These are phyloP conservation scores for Campylomormyrus tamandua DNA, from an alignment of 2,113 vertebrate genomes.

Conservation along the genomic window DNA sequence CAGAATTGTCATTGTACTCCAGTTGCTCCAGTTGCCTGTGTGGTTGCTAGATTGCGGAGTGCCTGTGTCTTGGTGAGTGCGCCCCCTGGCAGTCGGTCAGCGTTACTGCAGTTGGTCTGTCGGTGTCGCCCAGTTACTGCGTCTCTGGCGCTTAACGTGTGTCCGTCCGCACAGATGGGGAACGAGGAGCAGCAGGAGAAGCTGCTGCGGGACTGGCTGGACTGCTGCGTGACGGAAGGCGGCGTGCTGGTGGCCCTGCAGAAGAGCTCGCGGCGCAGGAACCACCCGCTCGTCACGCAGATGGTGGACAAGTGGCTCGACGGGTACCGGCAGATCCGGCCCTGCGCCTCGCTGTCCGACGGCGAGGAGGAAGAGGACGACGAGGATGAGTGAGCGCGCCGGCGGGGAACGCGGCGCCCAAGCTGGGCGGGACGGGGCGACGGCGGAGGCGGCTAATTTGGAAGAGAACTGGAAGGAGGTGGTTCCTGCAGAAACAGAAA, in stretches of 20 bases:
- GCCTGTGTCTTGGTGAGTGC: neutral
- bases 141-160: neutral
- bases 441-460: no score
- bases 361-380: slow-evolving; percentile 80
- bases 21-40: neutral
- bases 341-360: slow-evolving; percentile 73
- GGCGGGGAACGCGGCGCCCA: neutral
- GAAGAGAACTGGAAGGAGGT: neutral
- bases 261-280: slow-evolving; percentile 74
- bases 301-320: slow-evolving; percentile 87
- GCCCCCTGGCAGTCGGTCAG: neutral
- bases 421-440: neutral
- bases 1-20: neutral
- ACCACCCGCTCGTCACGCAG: slow-evolving; percentile 76
- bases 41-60: neutral
- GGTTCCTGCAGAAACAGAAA: neutral
- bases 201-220: slow-evolving; percentile 77
- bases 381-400: slow-evolving; percentile 63
- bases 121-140: neutral
- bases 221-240: slow-evolving; percentile 80
- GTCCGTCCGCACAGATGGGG: slow-evolving; percentile 56
- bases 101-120: neutral
- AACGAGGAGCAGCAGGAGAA: slow-evolving; percentile 82
- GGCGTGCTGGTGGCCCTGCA: slow-evolving; percentile 76
- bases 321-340: slow-evolving; percentile 77